Evolutionary conservation across 2,113 vertebrate species (phyloP).

Genomic region (Hylia prasina): DNA sequence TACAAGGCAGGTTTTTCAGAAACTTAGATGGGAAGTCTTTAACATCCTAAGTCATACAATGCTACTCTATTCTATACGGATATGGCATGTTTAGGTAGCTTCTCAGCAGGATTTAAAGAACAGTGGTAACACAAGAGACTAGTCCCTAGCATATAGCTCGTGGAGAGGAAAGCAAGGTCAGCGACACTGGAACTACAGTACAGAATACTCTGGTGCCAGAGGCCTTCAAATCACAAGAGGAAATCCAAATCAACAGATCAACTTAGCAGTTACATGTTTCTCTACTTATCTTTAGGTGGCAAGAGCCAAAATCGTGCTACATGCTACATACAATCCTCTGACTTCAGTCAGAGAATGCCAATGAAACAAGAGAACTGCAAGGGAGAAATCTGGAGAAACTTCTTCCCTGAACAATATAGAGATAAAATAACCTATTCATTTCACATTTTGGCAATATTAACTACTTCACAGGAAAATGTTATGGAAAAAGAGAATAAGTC

Average conservation of each 20-base stretch:
- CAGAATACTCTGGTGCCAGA: not conserved
- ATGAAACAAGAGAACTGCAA: not conserved
- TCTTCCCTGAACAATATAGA: not conserved
- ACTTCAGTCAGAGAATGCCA: not conserved
- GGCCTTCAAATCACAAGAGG: not conserved
- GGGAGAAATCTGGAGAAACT: not conserved
- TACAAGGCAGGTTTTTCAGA: not conserved
- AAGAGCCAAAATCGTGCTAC: not conserved
- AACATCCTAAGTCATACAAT: not conserved
- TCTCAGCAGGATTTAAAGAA: not conserved
- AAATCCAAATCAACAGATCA: not conserved
- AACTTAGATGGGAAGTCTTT: not conserved
- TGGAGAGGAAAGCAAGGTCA: not conserved
- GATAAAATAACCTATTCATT: not conserved
- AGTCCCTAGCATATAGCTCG: not conserved
- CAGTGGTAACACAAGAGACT: not conserved
- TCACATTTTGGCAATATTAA: not conserved
- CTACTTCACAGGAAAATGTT: not conserved
- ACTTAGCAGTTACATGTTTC: not conserved
- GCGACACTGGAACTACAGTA: not conserved
- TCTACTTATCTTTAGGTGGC: not conserved
- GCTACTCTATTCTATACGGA: not conserved
- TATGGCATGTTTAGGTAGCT: accelerated
- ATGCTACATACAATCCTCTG: not conserved
- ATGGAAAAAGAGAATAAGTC: not conserved